A percentile compares a stretch with the other conserved stretches of the same genome.
These are phyloP conservation scores for Drosophila stalkeri DNA, from an alignment of 2,888 invertebrate genomes.

Conservation along the genomic window DNA sequence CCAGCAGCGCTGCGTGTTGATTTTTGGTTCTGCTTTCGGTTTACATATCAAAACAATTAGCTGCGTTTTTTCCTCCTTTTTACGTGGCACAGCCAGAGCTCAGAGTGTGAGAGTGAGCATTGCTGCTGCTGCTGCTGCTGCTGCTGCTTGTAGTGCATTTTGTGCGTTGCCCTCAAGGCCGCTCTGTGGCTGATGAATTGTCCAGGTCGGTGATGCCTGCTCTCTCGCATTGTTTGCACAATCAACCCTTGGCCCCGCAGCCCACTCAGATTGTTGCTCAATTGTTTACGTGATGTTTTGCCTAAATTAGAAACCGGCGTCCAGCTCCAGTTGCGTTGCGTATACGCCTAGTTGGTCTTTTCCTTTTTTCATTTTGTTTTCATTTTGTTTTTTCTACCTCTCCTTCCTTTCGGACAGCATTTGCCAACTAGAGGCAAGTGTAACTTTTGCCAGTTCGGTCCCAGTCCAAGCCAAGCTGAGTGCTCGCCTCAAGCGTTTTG, in stretches of 20 bases:
- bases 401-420: neutral
- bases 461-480: constrained; percentile 4
- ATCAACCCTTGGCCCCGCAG: constrained; percentile 27
- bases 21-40: constrained; percentile 75
- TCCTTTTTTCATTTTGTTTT: neutral
- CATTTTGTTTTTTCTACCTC: neutral
- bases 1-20: constrained; percentile 71
- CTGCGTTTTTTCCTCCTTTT: constrained; percentile 36
- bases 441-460: constrained; percentile 50
- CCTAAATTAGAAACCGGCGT: constrained; percentile 71
- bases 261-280: constrained; percentile 62
- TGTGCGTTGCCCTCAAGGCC: constrained; percentile 75
- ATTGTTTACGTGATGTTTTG: constrained; percentile 81
- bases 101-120: neutral
- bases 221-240: constrained; percentile 49
- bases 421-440: constrained; percentile 53
- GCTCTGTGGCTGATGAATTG: constrained; percentile 62
- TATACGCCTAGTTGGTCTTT: constrained; percentile 50
- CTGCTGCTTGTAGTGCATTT: constrained; percentile 55
- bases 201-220: constrained; percentile 45
- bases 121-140: neutral
- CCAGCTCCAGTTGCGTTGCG: constrained; percentile 46
- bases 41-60: constrained; percentile 79
- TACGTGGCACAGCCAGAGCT: constrained; percentile 13
- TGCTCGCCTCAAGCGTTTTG: constrained; percentile 47